Base-by-base conservation (phyloP, 2,797 vertebrate genomes). In the Apogon talboti region DNA sequence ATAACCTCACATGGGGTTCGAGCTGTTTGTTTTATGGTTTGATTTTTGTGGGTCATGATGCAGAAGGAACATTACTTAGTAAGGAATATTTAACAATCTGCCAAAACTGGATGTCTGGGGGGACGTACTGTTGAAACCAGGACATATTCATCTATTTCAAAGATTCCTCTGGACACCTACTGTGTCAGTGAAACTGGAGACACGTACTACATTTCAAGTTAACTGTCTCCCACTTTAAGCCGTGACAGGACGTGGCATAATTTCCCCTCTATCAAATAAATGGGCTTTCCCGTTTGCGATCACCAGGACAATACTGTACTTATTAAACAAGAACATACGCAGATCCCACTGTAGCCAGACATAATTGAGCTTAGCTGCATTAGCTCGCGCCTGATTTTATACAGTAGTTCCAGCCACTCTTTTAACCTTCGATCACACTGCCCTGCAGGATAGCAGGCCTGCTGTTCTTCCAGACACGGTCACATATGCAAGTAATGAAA, bases 51-150 rank as follows among this genome's bases (percentile, higher is more conserved):
- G 90, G 88, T 91, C 88, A 89, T 68, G 77, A 90, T 86, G 80
- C 87, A 87, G 87, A 89, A 86, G 83, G 73, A 88, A 79, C 84
- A 85, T 89, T 87, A 88, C 86, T 83, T 86, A 81, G 70, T 90
- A 87, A 86, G 76, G 74, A 90, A 91, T 90, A 86, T 89, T 92
- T 85, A 88, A 88, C 87, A 89, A 86, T 86, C 86, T 91, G 90
- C 88, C 89, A 90, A 87, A 82, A 87, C 49, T 66, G 74, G 78
- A 79, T 83, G 79, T 84, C 86, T 66, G 44, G 89, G 85, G 87
- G 86, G 47, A 13, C 67, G 45, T 69, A 63, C 79, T 88, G 79
- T 89, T 84, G 87, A 90, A 92, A 89, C 85, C 81, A 83, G 89
- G 86, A 85, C 89, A 88, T 76, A 83, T 87, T 89, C 68, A 83